Conservation (phyloP, 2,113 vertebrate genomes). For the Stomatorhinus ivindoensis region DNA sequence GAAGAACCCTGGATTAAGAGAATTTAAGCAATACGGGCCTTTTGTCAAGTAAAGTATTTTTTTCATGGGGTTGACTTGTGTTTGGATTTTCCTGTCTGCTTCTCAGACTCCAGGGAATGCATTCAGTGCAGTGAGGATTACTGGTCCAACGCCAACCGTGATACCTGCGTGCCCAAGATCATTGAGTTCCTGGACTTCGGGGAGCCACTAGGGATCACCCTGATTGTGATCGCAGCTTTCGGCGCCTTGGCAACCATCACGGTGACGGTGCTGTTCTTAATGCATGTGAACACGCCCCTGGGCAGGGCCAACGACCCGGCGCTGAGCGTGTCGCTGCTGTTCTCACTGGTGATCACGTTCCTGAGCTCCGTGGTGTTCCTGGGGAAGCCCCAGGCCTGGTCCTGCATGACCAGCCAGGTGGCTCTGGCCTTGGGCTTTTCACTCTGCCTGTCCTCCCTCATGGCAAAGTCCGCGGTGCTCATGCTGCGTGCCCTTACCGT, state of each 20-base stretch:
- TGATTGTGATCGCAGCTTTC: constrained; percentile 68
- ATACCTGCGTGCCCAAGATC: constrained; percentile 63
- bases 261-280: constrained; percentile 57
- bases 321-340: constrained; percentile 66
- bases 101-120: constrained; percentile 71
- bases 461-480: constrained; percentile 67
- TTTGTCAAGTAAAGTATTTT: background rate
- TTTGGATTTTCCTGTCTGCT: background rate
- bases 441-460: constrained; percentile 66
- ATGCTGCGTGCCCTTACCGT: constrained; percentile 66
- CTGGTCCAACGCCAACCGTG: constrained; percentile 67
- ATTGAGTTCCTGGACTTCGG: constrained; percentile 73
- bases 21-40: background rate
- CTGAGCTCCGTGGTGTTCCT: constrained; percentile 69
- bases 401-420: constrained; percentile 71
- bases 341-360: constrained; percentile 65
- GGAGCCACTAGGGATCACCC: constrained; percentile 69
- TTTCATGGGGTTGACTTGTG: background rate
- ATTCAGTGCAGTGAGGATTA: constrained; percentile 60
- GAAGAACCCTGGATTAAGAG: background rate
- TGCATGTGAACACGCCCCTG: constrained; percentile 58
- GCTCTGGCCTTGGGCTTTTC: constrained; percentile 68
- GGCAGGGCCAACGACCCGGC: constrained; percentile 60
- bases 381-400: constrained; percentile 65
- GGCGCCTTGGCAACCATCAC: constrained; percentile 59